Conservation (phyloP, 2,797 vertebrate genomes). For the Chrysocyon brachyurus region DNA sequence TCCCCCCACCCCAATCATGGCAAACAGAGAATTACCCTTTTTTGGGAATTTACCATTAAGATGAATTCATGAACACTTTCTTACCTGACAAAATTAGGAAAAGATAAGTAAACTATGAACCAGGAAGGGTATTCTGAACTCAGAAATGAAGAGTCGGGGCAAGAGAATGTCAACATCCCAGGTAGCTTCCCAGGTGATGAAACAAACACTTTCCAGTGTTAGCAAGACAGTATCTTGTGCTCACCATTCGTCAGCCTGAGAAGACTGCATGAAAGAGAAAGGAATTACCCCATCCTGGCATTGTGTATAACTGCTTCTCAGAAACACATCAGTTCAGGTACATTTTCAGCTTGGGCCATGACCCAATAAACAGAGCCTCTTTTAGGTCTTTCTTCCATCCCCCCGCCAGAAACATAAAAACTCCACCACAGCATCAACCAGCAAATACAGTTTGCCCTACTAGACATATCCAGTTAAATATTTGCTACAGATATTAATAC, state of each 20-base stretch:
- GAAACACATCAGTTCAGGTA: not conserved
- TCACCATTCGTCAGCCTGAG: not conserved
- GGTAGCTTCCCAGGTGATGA: not conserved
- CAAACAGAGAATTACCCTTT: not conserved
- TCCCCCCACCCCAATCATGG: not conserved
- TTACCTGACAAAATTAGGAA: not conserved
- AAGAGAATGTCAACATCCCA: conserved; percentile 31
- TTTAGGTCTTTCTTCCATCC: not conserved
- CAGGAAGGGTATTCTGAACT: not conserved
- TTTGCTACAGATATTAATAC: not conserved
- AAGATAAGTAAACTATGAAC: not conserved
- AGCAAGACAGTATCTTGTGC: not conserved
- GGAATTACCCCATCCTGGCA: not conserved
- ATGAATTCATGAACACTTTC: not conserved
- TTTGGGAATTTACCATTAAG: not conserved
- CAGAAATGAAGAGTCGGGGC: not conserved
- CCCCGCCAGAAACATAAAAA: not conserved
- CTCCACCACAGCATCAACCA: not conserved
- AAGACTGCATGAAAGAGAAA: not conserved
- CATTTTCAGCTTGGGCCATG: not conserved
- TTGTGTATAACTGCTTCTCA: not conserved
- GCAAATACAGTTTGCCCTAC: not conserved
- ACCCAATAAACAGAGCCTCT: not conserved
- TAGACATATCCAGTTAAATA: not conserved
- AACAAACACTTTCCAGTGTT: not conserved